phyloP scores from a whole-genome alignment of 2,113 vertebrate species.

The Anguilla rostrata region DNA sequence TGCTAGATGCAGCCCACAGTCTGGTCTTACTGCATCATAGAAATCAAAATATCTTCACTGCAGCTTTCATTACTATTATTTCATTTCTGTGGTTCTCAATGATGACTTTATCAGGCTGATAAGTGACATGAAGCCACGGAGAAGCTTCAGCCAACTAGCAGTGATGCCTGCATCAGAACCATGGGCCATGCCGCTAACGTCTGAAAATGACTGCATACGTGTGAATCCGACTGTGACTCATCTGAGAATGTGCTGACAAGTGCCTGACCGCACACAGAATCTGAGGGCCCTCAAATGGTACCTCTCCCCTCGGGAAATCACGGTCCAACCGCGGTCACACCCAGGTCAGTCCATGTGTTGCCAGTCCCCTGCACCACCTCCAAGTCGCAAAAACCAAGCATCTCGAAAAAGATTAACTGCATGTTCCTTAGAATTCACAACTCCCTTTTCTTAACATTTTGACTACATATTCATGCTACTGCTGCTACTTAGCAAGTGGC shows the following conservation, averaged over 20 bases:
- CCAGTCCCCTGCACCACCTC: not conserved
- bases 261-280: too few relatives aligned
- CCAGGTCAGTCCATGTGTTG: not conserved
- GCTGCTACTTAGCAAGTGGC: not conserved
- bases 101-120: not conserved
- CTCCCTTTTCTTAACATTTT: not conserved
- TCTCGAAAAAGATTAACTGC: not conserved
- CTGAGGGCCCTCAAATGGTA: not conserved
- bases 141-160: not conserved
- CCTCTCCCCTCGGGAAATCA: not conserved
- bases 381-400: not conserved
- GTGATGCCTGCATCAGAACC: not conserved
- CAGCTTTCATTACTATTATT: not conserved
- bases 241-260: too few relatives aligned
- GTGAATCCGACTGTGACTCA: too few relatives aligned
- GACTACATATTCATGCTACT: not conserved
- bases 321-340: not conserved
- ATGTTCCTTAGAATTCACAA: not conserved
- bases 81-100: not conserved
- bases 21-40: not conserved
- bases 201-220: not conserved
- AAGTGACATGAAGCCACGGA: not conserved
- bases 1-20: not conserved
- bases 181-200: not conserved
- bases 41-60: not conserved